Base-by-base conservation (phyloP, 1,140 invertebrate genomes). In the Nomia melanderi region DNA sequence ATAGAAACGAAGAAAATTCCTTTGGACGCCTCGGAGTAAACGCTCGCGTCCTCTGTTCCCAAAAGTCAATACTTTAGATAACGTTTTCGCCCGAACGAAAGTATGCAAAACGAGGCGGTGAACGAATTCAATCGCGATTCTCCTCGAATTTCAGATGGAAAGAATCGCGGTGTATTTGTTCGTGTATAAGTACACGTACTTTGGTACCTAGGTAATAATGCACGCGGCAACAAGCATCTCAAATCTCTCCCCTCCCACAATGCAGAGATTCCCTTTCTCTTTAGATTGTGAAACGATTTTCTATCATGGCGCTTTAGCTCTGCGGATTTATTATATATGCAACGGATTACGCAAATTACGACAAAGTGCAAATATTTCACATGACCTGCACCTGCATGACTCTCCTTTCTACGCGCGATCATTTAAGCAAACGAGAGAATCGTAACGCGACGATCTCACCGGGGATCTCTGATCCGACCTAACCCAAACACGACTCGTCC, bases 311-410 rank as follows among this genome's bases (percentile, higher is more conserved):
- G 77, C 74, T 85, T 86, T 84, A 87, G 77, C 85, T 83, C 75
- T 76, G 74, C 85, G 75, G 85, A 88, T 88, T 88, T 89, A 89
- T 88, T 88, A 89, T 88, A 85, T 85, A 88, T 88, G 83, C 87
- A 88, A 86, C 86, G 82, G 84, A 79, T 88, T 89, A 88, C 87
- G 87, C 86, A 88, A 88, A 88, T 89, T 87, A 88, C 87, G 83
- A 88, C 87, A 89, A 89, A 89, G 88, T 89, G 88, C 88, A 89
- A 88, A 89, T 89, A 89, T 88, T 89, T 89, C 88, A 89, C 88
- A 89, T 89, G 88, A 89, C 88, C 88, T 88, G 85, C 86, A 89
- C 86, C 87, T 86, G 86, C 81, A 78, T 77, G 75, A 78, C 81
- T 79, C 81, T 75, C 75, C 85, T 84, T 84, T 85, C 70, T 77